Base-by-base conservation (phyloP, 2,113 vertebrate genomes). In the Procavia capensis region DNA sequence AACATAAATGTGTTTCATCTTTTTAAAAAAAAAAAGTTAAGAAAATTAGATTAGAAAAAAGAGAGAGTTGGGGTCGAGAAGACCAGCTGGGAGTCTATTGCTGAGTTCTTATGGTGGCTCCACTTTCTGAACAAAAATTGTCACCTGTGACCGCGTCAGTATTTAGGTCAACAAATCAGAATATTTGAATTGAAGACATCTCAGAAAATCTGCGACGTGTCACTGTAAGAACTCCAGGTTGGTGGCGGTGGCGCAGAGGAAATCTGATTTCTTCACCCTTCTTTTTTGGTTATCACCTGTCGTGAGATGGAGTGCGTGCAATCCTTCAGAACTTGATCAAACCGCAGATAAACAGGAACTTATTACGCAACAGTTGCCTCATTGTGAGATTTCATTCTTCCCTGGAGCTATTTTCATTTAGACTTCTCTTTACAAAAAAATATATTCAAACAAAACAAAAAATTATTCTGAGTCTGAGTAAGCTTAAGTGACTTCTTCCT, bases 341-440 rank as follows among this genome's bases (percentile, higher is more conserved):
- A 82, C 24, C 74, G n/a, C 31, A 34, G 19, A 6, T 36, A 91
- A 79, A 39, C 25, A 91, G 39, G 39, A 95, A 96, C 85, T 80
- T 88, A 85, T 82, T 88, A 78, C 81, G 66, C 79, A 94, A 82
- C 16, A 90, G 34, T 91, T 88, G 4, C 66, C 50, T 47, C 63
- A 50, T 9, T 88, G 43, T 88, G 87, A 66, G 54, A 91, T 88
- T 91, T 85, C 50, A 59, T 34, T 91, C 43, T 93, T 91, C 88
- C 36, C 70, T 47, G 11, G 45, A 76, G 29, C 72, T 83, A 63
- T 43, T 75, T 72, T 85, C 85, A 59, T 36, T 82, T 89, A 85
- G 19, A 80, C 59, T 94, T 76, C 70, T 87, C 6, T 50, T 91
- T 91, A 83, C n/a, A 95, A 66, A 61, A n/a, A n/a, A n/a, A n/a